These are phyloP conservation scores for Prionace glauca DNA, from an alignment of 2,797 vertebrate genomes.

Conservation along the genomic window DNA sequence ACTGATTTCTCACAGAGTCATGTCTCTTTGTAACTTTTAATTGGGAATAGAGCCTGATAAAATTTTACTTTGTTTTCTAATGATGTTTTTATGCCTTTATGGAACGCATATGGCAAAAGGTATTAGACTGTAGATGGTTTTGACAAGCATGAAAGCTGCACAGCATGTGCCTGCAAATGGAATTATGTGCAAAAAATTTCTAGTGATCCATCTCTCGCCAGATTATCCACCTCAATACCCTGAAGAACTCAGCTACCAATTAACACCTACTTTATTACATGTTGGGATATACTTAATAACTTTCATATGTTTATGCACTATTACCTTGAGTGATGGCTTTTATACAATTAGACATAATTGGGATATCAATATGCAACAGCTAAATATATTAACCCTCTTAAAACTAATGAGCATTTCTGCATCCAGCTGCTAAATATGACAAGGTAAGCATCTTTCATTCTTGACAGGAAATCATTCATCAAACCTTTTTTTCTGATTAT, in stretches of 20 bases:
- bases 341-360: constrained; percentile 93
- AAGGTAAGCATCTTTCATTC: constrained; percentile 93
- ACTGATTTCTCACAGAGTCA: constrained; percentile 29
- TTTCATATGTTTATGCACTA: constrained; percentile 91
- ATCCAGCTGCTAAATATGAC: constrained; percentile 89
- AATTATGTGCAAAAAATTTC: constrained; percentile 76
- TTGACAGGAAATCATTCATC: constrained; percentile 74
- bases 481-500: constrained; percentile 67
- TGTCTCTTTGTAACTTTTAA: constrained; percentile 39
- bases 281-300: constrained; percentile 85
- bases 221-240: constrained; percentile 88
- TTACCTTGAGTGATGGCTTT: constrained; percentile 96
- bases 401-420: constrained; percentile 91
- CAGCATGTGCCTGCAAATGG: constrained; percentile 81
- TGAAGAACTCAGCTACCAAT: constrained; percentile 83
- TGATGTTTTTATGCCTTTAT: constrained; percentile 39
- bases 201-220: constrained; percentile 79
- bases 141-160: constrained; percentile 76
- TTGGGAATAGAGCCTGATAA: constrained; percentile 36
- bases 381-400: constrained; percentile 98
- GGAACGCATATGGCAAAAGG: constrained; percentile 66
- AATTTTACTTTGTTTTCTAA: constrained; percentile 38
- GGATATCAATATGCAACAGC: constrained; percentile 98
- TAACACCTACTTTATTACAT: constrained; percentile 90
- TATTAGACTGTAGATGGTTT: constrained; percentile 72